Percentiles rank a stretch among this genome's conserved stretches.
Evolutionary conservation across 2,113 vertebrate genomes (phyloP).

Genomic region (Manacus vitellinus): DNA sequence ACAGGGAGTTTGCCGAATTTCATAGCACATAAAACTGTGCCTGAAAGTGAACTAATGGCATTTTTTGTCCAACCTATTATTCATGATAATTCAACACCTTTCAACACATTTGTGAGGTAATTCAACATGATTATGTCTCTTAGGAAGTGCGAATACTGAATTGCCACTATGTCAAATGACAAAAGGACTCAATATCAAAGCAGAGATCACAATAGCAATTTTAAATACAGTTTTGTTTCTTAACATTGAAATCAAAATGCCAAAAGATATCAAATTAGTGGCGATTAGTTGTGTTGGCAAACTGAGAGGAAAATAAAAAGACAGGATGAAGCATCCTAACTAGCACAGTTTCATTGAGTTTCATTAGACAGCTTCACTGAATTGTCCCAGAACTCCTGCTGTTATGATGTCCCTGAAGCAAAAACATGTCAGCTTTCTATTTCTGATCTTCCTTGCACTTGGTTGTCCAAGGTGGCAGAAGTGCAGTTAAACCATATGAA

Average conservation of each 20-base stretch:
- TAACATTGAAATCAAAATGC: neutral
- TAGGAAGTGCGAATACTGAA: neutral
- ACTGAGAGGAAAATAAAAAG: neutral
- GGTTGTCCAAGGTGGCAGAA: neutral
- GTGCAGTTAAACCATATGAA: neutral
- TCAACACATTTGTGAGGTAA: neutral
- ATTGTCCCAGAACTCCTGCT: neutral
- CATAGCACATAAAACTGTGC: neutral
- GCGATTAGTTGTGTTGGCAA: neutral
- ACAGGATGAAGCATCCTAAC: neutral
- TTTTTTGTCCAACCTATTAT: neutral
- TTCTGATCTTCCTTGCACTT: neutral
- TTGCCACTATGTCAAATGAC: neutral
- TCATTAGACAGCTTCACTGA: neutral
- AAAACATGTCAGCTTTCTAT: neutral
- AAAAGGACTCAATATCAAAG: neutral
- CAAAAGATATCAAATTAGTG: neutral
- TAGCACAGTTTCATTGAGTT: neutral
- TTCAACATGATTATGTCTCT: neutral
- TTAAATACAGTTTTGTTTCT: neutral
- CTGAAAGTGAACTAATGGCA: neutral
- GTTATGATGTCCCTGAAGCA: neutral
- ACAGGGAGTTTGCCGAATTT: neutral
- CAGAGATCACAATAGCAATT: neutral
- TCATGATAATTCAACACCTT: neutral